Percentiles rank a stretch among this genome's conserved stretches.
These are phyloP conservation scores for Neomorphus geoffroyi DNA, from an alignment of 2,797 vertebrate species.

Conservation along the genomic window DNA sequence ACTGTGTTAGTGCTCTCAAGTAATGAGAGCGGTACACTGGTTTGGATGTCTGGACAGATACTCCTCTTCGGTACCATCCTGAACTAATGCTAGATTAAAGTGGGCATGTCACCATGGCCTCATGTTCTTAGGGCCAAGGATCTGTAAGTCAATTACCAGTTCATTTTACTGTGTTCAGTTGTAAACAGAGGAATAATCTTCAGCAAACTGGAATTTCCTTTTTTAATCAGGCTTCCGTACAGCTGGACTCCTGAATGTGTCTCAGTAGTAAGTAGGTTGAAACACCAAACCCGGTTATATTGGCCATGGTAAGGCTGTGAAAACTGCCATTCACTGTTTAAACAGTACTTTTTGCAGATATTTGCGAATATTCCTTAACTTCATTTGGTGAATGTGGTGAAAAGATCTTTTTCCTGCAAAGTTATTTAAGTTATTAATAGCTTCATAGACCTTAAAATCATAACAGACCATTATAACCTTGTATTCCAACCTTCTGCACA, in stretches of 20 bases:
- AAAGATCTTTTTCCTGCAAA: not conserved
- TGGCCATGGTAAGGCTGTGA: not conserved
- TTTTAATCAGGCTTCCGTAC: not conserved
- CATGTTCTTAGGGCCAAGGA: not conserved
- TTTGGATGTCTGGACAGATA: not conserved
- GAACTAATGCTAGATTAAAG: not conserved
- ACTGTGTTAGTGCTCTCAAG: too few species aligned
- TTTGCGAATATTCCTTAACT: not conserved
- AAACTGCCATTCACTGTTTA: not conserved
- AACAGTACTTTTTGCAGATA: not conserved
- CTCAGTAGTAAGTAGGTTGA: not conserved
- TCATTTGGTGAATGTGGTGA: not conserved
- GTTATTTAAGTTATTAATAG: slow-evolving; percentile 32
- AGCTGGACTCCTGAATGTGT: not conserved
- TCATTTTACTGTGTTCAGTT: not conserved
- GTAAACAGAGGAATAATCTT: not conserved
- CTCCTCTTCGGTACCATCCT: not conserved
- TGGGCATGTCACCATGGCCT: not conserved
- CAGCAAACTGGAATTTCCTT: not conserved
- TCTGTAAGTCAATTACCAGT: not conserved
- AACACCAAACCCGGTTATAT: not conserved
- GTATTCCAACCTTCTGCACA: not conserved
- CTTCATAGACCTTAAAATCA: not conserved
- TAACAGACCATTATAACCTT: not conserved
- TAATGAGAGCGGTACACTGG: accelerated